These are phyloP conservation scores for Caenorhabditis plicata DNA, from an alignment of 2,888 invertebrate species.

Conservation along the genomic window DNA sequence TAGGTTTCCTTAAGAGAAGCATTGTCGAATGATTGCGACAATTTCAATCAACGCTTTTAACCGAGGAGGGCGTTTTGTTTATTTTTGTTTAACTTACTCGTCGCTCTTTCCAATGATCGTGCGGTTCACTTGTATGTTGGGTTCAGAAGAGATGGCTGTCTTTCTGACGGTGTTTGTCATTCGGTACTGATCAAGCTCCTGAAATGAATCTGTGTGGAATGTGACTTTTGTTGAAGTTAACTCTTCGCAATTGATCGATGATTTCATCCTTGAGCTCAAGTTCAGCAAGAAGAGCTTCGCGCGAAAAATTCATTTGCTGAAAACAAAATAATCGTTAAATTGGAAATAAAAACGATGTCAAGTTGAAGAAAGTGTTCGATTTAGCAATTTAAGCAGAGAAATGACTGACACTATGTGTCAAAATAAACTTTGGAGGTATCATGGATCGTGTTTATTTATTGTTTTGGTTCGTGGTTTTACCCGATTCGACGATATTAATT, in stretches of 20 bases:
- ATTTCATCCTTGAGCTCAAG: conserved; percentile 45
- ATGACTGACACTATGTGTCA: no score
- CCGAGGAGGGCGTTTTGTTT: neutral
- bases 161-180: conserved; percentile 38
- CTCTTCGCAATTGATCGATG: conserved; percentile 37
- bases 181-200: conserved; percentile 37
- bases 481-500: no score
- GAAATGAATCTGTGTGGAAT: neutral
- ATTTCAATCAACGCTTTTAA: conserved; percentile 1
- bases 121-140: conserved; percentile 26
- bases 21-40: no score
- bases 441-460: no score
- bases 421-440: no score
- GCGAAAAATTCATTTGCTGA: conserved; percentile 37
- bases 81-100: conserved; percentile 27
- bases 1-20: no score
- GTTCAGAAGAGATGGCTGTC: conserved; percentile 56
- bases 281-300: conserved; percentile 42
- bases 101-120: conserved; percentile 39
- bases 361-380: no score
- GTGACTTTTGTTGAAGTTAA: neutral
- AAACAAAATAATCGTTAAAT: no score
- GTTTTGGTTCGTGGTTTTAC: no score
- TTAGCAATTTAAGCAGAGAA: no score
- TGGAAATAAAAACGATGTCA: no score